Evolutionary conservation across 2,797 vertebrate genomes (phyloP).

Genomic region (Hapalemur alaotrensis): DNA sequence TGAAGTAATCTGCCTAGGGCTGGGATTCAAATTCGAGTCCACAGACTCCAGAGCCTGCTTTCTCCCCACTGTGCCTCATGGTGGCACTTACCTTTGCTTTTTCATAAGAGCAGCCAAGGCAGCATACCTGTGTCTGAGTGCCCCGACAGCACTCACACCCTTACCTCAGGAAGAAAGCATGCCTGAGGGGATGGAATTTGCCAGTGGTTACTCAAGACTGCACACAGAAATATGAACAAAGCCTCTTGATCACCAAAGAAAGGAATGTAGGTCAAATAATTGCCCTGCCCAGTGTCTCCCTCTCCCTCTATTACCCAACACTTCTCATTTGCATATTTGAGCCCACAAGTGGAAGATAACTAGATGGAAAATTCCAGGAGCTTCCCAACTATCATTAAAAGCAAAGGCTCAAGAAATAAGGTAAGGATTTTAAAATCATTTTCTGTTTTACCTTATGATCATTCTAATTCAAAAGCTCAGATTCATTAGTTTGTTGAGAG

Average conservation of each 20-base stretch:
- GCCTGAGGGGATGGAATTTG: not conserved
- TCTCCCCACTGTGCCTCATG: rapidly evolving
- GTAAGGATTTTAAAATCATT: constrained; percentile 12
- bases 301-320: not conserved
- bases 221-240: not conserved
- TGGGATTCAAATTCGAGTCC: not conserved
- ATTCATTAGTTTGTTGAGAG: not conserved
- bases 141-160: not conserved
- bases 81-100: not conserved
- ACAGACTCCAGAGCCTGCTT: not conserved
- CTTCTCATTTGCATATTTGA: not conserved
- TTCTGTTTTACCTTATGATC: not conserved
- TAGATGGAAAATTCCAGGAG: constrained; percentile 56
- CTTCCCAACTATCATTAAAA: not conserved
- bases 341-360: not conserved
- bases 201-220: not conserved
- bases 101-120: not conserved
- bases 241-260: not conserved
- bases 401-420: not conserved
- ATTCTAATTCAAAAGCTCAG: not conserved
- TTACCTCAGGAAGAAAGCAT: constrained; percentile 33
- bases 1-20: not conserved
- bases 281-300: not conserved
- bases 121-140: not conserved
- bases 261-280: constrained; percentile 54